These are phyloP conservation scores for Myotis brandtii DNA, from an alignment of 2,113 vertebrate species.

Conservation along the genomic window DNA sequence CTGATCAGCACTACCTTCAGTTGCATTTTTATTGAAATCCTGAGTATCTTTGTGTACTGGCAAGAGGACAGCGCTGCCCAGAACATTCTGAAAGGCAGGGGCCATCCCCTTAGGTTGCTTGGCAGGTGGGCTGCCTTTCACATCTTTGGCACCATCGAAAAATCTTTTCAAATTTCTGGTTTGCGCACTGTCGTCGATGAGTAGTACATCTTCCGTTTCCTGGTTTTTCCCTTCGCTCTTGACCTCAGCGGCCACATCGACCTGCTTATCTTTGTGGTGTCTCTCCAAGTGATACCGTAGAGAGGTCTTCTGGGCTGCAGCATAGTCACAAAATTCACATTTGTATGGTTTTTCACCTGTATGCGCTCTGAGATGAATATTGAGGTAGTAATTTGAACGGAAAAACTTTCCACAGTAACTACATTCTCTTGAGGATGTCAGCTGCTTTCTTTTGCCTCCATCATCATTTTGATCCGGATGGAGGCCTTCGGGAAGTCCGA, in stretches of 20 bases:
- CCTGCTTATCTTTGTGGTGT: constrained; percentile 94
- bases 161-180: constrained; percentile 85
- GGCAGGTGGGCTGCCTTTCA: constrained; percentile 77
- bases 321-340: constrained; percentile 97
- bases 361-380: constrained; percentile 98
- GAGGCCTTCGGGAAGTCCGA: constrained; percentile 86
- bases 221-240: constrained; percentile 82
- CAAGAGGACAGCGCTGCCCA: constrained; percentile 70
- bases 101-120: constrained; percentile 85
- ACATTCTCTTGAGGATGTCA: constrained; percentile 93
- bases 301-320: constrained; percentile 97
- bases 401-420: constrained; percentile 97
- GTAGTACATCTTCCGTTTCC: constrained; percentile 68
- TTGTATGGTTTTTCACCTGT: constrained; percentile 99
- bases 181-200: constrained; percentile 68
- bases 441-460: constrained; percentile 91
- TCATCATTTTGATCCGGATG: constrained; percentile 92
- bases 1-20: constrained; percentile 56
- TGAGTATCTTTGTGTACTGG: constrained; percentile 82
- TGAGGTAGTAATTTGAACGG: constrained; percentile 99
- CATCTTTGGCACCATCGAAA: constrained; percentile 88
- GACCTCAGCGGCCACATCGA: constrained; percentile 73
- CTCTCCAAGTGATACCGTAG: constrained; percentile 96
- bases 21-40: constrained; percentile 73
- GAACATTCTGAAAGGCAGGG: constrained; percentile 81